Evolutionary conservation across 2,888 invertebrate genomes (phyloP), one percentile per base, ranked within the genome.

Genomic region (Macropis europaea): DNA sequence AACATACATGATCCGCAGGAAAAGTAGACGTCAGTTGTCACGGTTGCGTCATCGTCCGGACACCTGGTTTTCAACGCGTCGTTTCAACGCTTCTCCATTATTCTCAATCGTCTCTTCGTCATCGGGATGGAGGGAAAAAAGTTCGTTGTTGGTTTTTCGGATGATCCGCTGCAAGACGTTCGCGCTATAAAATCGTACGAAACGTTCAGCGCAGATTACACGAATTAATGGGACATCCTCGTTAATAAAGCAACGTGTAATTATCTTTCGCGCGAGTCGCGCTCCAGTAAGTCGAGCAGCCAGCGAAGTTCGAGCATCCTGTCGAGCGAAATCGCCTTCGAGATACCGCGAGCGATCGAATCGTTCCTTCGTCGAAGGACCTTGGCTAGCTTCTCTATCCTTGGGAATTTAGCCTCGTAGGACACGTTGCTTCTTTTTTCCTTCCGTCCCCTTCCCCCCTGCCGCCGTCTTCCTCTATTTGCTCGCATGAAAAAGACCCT

Each of bases 11-110:
- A 15, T 19, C 28, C 28, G 11, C 2, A 22, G 64, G 73, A 69
- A 66, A 74, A 74, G 63, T 70, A 74, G 57, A 69, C 40, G 26
- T 69, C 64, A 40, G 30, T 54, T 77, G 53, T 34, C 57, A 32
- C 28, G 61, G 24, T 54, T 56, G 53, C 63, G 53, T 70, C 63
- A 70, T 28, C 13, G 30, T 19, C 34, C 30, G 45, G 47, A 9
- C 17, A 26, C 42, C 42, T 57, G 40, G 40, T 66, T 62, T 61
- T 45, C 59, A 28, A 15, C 0, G 7, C 4, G 13, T 66, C 6
- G 17, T 19, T 45, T 43, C 36, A 32, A 34, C 17, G 9, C 15
- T 7, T 1, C 11, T 13, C 22, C n/a, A 22, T 32, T 26, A 28
- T 19, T 26, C 9, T 15, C 13, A 1, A 6, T 30, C n/a, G 15